A percentile compares a stretch with the other conserved stretches of the same genome.
phyloP scores from a whole-genome alignment of 2,113 vertebrate species.

The Pithys albifrons region DNA sequence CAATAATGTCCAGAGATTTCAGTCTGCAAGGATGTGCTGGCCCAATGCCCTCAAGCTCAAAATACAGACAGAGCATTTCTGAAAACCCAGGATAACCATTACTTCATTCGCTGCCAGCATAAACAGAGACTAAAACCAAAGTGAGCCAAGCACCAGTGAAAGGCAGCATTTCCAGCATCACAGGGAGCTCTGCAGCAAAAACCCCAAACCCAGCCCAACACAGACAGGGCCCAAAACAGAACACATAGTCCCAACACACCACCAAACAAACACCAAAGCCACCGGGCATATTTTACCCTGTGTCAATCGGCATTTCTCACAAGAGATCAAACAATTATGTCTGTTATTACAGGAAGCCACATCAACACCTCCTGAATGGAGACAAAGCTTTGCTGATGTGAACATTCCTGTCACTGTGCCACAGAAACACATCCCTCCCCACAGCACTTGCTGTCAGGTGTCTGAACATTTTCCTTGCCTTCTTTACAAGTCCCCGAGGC shows the following conservation, averaged over 20 bases:
- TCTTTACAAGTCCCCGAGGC: not conserved
- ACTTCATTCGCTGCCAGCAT: not conserved
- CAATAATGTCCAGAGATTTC: not conserved
- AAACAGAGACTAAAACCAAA: not conserved
- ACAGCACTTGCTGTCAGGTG: not conserved
- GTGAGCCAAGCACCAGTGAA: not conserved
- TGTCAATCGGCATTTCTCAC: not conserved
- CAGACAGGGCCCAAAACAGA: not conserved
- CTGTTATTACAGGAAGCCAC: not conserved
- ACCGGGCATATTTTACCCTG: not conserved
- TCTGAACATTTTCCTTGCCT: not conserved
- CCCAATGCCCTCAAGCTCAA: not conserved
- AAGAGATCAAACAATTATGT: not conserved
- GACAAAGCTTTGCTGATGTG: not conserved
- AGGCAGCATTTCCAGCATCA: not conserved
- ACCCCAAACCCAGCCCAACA: not conserved
- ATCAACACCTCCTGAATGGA: not conserved
- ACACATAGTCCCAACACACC: not conserved
- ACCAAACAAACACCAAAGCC: not conserved
- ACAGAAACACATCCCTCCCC: not conserved
- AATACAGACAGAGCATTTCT: not conserved
- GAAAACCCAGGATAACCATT: not conserved
- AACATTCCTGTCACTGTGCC: not conserved
- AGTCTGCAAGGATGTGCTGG: not conserved
- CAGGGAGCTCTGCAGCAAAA: not conserved